A percentile compares a stretch with the other conserved stretches of the same genome.
These are phyloP conservation scores for Heterohyrax brucei DNA, from an alignment of 2,797 vertebrate genomes.

Conservation along the genomic window DNA sequence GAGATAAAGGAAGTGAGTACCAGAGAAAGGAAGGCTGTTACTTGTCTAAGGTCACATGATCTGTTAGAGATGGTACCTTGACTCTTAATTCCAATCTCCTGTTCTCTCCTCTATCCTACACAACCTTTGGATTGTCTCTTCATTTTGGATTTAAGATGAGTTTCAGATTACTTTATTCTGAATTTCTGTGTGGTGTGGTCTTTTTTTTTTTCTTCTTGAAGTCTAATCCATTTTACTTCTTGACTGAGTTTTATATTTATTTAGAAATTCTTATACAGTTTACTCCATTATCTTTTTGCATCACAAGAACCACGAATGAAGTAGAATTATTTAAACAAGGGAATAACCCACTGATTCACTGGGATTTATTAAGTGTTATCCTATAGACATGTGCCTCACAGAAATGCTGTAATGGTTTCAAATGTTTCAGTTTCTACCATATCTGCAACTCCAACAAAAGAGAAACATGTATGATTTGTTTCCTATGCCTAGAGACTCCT, in stretches of 20 bases:
- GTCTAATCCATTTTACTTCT: constrained; percentile 74
- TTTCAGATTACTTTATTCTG: constrained; percentile 58
- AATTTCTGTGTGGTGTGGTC: constrained; percentile 21
- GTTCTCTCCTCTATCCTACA: neutral
- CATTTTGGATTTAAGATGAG: constrained; percentile 41
- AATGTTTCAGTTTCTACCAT: constrained; percentile 74
- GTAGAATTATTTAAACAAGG: constrained; percentile 43
- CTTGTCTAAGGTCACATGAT: neutral
- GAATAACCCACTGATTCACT: constrained; percentile 43
- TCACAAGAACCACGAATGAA: constrained; percentile 9
- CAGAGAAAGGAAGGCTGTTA: neutral
- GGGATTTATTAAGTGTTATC: constrained; percentile 76
- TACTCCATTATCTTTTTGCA: constrained; percentile 48
- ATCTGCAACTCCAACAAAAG: constrained; percentile 84
- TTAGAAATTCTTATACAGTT: constrained; percentile 61
- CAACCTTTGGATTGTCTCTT: constrained; percentile 61
- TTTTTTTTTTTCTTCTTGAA: constrained; percentile 55
- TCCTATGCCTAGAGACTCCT: constrained; percentile 83
- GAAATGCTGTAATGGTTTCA: constrained; percentile 79
- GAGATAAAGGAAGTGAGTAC: constrained; percentile 21
- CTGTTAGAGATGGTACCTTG: neutral
- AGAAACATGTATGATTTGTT: constrained; percentile 76
- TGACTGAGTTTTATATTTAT: constrained; percentile 74
- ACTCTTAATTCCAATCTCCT: neutral
- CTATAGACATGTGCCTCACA: constrained; percentile 51